Conservation (phyloP, 2,113 vertebrate genomes). For the Gopherus flavomarginatus region DNA sequence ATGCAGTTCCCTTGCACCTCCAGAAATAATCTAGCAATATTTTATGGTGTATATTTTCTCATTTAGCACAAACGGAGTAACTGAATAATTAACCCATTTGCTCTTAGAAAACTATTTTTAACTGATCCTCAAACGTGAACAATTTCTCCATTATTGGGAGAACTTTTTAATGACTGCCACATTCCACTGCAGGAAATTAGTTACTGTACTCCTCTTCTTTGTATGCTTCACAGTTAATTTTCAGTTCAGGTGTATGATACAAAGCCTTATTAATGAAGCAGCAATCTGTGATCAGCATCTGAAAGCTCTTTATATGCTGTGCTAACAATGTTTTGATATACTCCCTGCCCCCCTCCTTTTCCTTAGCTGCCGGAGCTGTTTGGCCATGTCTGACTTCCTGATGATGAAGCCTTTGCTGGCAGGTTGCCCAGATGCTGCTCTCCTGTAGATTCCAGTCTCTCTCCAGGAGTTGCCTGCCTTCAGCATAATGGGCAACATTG, state of each 20-base stretch:
- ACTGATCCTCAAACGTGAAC: conserved; percentile 12
- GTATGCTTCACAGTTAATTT: not conserved
- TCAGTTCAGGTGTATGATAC: not conserved
- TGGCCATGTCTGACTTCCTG: conserved; percentile 67
- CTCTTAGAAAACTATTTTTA: conserved; percentile 35
- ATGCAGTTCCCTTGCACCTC: not conserved
- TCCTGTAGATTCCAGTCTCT: conserved; percentile 76
- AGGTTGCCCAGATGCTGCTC: conserved; percentile 77
- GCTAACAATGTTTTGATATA: conserved; percentile 73
- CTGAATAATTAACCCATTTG: conserved; percentile 37
- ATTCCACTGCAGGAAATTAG: not conserved
- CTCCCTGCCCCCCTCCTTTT: conserved; percentile 18
- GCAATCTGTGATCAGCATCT: conserved; percentile 33
- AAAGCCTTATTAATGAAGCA: conserved; percentile 34
- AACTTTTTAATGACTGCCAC: not conserved
- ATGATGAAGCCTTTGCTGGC: conserved; percentile 78
- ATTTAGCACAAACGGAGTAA: conserved; percentile 23
- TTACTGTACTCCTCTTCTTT: not conserved
- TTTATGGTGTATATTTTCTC: conserved; percentile 45
- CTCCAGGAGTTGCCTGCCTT: conserved; percentile 82
- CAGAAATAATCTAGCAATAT: conserved; percentile 47
- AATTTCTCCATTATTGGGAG: conserved; percentile 23
- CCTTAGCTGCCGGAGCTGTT: conserved; percentile 71
- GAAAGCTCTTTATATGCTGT: conserved; percentile 65
- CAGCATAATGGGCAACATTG: conserved; percentile 83